Conservation (phyloP, 2,888 invertebrate genomes). For the Conchocele bisecta region DNA sequence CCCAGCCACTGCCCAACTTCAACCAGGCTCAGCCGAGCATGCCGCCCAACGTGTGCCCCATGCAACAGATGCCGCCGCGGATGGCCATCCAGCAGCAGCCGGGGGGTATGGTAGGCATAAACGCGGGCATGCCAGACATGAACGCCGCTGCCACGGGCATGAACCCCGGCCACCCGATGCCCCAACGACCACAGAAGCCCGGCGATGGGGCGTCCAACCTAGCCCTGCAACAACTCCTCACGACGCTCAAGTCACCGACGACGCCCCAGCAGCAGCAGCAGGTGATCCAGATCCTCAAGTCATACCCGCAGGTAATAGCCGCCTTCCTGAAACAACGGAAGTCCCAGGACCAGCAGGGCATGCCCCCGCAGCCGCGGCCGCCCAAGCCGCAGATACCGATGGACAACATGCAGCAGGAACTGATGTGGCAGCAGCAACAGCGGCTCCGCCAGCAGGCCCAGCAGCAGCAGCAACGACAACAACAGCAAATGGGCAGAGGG, state of each 20-base stretch:
- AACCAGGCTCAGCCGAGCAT: constrained; percentile 56
- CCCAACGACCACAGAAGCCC: constrained; percentile 70
- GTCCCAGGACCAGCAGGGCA: constrained; percentile 71
- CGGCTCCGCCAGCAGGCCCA: constrained; percentile 73
- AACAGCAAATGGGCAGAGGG: constrained; percentile 53
- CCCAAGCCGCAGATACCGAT: constrained; percentile 61
- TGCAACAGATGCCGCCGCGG: constrained; percentile 52
- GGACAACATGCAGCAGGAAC: constrained; percentile 73
- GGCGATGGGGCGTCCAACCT: constrained; percentile 57
- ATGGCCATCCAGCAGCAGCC: constrained; percentile 58
- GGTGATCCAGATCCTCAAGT: constrained; percentile 93
- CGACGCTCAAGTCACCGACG: constrained; percentile 93
- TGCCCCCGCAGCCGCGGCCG: constrained; percentile 56
- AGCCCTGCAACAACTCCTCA: constrained; percentile 88
- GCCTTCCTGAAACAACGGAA: constrained; percentile 93
- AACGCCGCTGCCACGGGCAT: constrained; percentile 49
- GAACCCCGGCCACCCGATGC: constrained; percentile 29
- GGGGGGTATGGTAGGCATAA: constrained; percentile 64
- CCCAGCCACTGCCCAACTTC: constrained; percentile 58
- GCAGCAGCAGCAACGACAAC: constrained; percentile 76
- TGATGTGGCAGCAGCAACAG: constrained; percentile 74
- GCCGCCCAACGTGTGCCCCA: constrained; percentile 48
- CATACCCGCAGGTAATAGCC: constrained; percentile 97
- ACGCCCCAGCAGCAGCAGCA: constrained; percentile 96
- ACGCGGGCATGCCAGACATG: constrained; percentile 64